phyloP scores from a whole-genome alignment of 1,140 invertebrate species.

The Tetraneura akinire region DNA sequence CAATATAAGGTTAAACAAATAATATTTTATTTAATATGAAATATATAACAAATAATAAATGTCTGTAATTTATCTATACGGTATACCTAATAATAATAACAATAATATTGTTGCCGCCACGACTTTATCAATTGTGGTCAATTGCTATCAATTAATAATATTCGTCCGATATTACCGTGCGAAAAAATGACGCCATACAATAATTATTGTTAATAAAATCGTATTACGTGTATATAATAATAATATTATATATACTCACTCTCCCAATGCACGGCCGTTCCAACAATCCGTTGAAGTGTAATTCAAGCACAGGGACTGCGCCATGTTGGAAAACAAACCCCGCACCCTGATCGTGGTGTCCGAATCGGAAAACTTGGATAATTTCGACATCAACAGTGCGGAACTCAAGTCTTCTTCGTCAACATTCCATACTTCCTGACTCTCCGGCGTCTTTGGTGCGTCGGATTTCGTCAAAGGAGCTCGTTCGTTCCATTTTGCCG shows the following conservation, averaged over 20 bases:
- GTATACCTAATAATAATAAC: too few relatives aligned
- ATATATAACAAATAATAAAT: too few relatives aligned
- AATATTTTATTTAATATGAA: too few relatives aligned
- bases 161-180: too few relatives aligned
- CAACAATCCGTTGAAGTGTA: slow-evolving; percentile 69
- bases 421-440: slow-evolving; percentile 50
- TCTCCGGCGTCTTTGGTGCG: slow-evolving; percentile 20
- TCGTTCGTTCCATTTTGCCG: neutral
- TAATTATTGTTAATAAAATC: too few relatives aligned
- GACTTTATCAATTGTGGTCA: too few relatives aligned
- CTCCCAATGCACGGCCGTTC: slow-evolving; percentile 74
- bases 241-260: slow-evolving; percentile 69
- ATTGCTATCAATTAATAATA: too few relatives aligned
- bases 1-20: too few relatives aligned
- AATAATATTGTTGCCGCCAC: too few relatives aligned
- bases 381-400: slow-evolving; percentile 1
- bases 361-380: slow-evolving; percentile 49
- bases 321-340: slow-evolving; percentile 70
- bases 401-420: slow-evolving; percentile 45
- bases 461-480: neutral
- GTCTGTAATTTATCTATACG: too few relatives aligned
- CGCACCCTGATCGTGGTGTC: slow-evolving; percentile 62
- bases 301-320: slow-evolving; percentile 69
- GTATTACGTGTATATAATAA: too few relatives aligned
- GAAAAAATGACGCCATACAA: too few relatives aligned